Conservation (phyloP, 2,888 invertebrate species). For the Amiota minor region DNA sequence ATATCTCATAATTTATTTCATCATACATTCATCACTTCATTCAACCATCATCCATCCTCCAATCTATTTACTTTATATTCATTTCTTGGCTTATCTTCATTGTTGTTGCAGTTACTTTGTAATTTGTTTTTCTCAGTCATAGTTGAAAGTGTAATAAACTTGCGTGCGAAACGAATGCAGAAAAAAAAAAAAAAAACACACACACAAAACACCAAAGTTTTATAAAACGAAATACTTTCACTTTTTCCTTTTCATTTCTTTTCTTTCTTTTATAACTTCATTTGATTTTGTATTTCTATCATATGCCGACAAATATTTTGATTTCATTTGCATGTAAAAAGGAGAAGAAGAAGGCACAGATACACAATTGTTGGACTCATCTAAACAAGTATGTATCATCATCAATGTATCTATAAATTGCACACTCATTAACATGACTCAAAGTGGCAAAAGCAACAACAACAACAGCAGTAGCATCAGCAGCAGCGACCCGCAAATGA, state of each 20-base stretch:
- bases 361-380: no score
- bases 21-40: background rate
- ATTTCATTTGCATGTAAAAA: background rate
- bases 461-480: background rate
- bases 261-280: background rate
- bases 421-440: slow-evolving; percentile 10
- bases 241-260: slow-evolving; percentile 16
- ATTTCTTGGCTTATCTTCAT: background rate
- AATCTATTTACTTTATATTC: background rate
- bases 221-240: background rate
- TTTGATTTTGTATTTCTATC: background rate
- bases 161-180: slow-evolving; percentile 56
- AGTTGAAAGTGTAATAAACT: slow-evolving; percentile 62
- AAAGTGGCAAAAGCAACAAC: background rate
- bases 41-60: no score
- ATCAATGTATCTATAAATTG: background rate
- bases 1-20: slow-evolving; percentile 11
- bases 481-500: background rate
- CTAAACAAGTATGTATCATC: background rate
- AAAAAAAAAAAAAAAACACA: background rate
- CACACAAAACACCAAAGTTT: no score
- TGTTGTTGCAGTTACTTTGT: background rate
- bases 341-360: background rate
- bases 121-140: slow-evolving; percentile 43
- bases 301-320: background rate